These are phyloP conservation scores for Lepilemur septentrionalis DNA, from an alignment of 2,797 vertebrate genomes.

Conservation along the genomic window DNA sequence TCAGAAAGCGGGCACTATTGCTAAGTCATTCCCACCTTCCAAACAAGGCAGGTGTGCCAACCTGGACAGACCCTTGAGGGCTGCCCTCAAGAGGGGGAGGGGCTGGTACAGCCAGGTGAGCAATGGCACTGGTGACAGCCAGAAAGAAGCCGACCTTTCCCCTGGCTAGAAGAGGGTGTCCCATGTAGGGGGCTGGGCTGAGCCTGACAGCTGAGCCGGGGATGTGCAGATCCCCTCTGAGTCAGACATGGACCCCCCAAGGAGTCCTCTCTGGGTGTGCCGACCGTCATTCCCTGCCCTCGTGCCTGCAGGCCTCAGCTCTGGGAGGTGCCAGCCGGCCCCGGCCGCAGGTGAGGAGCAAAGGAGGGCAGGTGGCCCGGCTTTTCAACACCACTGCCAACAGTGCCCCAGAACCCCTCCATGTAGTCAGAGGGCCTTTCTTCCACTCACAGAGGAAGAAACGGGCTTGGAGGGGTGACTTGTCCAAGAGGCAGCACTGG, in stretches of 20 bases:
- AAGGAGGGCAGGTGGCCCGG: too few species aligned
- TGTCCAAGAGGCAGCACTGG: not conserved
- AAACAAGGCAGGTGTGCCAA: not conserved
- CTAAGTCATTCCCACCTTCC: not conserved
- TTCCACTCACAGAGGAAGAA: not conserved
- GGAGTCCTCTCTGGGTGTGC: not conserved
- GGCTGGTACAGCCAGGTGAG: not conserved
- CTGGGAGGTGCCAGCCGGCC: not conserved
- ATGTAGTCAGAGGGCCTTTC: too few species aligned
- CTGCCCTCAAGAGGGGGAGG: too few species aligned
- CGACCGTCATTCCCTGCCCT: not conserved
- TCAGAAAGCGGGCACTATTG: not conserved
- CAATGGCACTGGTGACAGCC: not conserved
- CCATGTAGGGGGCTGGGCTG: not conserved
- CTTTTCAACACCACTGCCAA: not conserved
- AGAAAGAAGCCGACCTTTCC: not conserved
- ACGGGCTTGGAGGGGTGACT: not conserved
- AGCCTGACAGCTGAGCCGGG: not conserved
- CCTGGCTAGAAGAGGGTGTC: not conserved
- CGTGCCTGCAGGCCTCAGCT: not conserved
- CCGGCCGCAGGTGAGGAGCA: not conserved
- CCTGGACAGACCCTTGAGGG: not conserved
- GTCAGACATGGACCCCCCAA: rapidly evolving
- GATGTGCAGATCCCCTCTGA: too few species aligned
- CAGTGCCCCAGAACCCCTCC: not conserved